phyloP scores from a whole-genome alignment of 2,113 vertebrate genomes.

The Pheucticus melanocephalus region DNA sequence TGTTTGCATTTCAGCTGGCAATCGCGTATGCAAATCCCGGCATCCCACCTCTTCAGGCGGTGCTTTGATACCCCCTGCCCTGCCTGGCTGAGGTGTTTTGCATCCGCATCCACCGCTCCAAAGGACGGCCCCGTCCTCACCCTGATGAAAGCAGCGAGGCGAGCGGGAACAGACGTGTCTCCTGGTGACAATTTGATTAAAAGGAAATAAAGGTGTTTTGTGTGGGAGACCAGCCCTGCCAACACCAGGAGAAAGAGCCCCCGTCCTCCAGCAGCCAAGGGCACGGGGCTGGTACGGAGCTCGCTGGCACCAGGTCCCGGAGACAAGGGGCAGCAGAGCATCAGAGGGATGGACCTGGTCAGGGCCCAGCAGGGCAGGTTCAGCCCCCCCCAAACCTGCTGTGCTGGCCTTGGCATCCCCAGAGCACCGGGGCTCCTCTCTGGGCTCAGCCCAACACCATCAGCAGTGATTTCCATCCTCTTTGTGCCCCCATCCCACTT shows the following conservation, averaged over 20 bases:
- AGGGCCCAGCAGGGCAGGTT: background rate
- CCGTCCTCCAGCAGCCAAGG: background rate
- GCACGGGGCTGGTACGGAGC: fast-evolving
- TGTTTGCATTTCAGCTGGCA: background rate
- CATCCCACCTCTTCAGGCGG: constrained; percentile 9
- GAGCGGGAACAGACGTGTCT: constrained; percentile 46
- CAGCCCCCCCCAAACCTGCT: background rate
- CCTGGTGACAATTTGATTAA: constrained; percentile 59
- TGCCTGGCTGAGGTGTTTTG: constrained; percentile 11
- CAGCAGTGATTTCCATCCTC: background rate
- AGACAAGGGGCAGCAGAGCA: background rate
- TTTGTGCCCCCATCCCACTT: fast-evolving
- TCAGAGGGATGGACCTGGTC: fast-evolving
- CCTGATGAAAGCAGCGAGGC: constrained; percentile 44
- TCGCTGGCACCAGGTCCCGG: fast-evolving
- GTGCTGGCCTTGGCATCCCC: fast-evolving
- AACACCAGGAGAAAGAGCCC: background rate
- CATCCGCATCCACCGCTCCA: background rate
- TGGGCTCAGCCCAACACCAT: background rate
- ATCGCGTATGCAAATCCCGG: constrained; percentile 26
- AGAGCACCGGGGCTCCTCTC: fast-evolving
- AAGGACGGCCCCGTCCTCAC: constrained; percentile 42
- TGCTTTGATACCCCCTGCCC: constrained; percentile 53
- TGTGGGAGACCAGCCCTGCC: background rate
- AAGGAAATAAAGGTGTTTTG: background rate